Base-by-base conservation (phyloP, 2,888 invertebrate genomes). In the Gymnosoma rotundatum region DNA sequence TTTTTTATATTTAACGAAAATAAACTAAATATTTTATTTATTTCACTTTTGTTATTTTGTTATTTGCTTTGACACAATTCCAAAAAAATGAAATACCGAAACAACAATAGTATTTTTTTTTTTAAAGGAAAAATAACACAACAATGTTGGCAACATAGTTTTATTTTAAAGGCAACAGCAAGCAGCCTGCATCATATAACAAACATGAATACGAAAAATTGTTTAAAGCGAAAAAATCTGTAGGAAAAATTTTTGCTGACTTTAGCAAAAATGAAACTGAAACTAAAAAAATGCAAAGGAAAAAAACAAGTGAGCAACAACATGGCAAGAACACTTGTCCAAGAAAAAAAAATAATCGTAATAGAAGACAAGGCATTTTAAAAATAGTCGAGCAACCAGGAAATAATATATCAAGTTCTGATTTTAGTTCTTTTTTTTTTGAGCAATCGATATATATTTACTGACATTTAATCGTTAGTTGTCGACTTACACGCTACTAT, bases 1-100 rank as follows among this genome's bases (percentile, higher is more conserved):
- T 64, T 63, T 69, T 60, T 67, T 81, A 63, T 75, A 80, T 69
- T 80, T 69, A 63, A 75, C 72, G 72, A 63, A 79, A 69, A 75
- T 69, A 56, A 78, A 58, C 70, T 56, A 32, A 32, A 32, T 32
- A 74, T 69, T 61, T 74, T 69, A 45, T 74, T 60, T 66, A 79
- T 73, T 64, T 66, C 66, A 69, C 54, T 74, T 80, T 66, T 73
- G 7, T 72, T 64, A 12, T 52, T 18, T 52, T 50, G 36, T 21
- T 63, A 9, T 70, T 69, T 63, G 56, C 56, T 81, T 70, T 81
- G 69, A 69, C 81, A 75, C 69, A 75, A 75, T 69, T 75, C 74
- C 80, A 21, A 38, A n/a, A 52, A 58, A 67, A 75, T n/a, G n/a
- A 36, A 48, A 52, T 5, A 20, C 7, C 21, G 7, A 69, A 36